These are phyloP conservation scores for Dicentrarchus labrax DNA, from an alignment of 2,113 vertebrate genomes.

Conservation along the genomic window DNA sequence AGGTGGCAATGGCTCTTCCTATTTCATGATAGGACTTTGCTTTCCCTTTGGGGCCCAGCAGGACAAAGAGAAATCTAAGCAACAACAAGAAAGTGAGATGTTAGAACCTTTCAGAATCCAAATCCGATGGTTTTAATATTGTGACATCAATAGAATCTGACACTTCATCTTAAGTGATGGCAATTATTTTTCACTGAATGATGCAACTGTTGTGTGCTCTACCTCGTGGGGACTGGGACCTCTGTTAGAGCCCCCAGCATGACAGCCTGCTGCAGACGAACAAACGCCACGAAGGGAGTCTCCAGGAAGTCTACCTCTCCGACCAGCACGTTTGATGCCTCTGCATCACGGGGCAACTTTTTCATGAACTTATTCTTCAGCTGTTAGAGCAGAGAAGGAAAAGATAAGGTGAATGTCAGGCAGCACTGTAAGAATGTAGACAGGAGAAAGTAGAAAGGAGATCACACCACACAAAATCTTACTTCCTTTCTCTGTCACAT, in stretches of 20 bases:
- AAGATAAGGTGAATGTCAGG: no score
- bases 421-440: not conserved
- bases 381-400: constrained; percentile 71
- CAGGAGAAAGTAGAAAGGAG: not conserved
- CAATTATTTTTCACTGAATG: not conserved
- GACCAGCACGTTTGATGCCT: constrained; percentile 96
- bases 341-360: constrained; percentile 95
- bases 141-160: not conserved
- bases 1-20: constrained; percentile 94
- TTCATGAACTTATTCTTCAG: constrained; percentile 99
- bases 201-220: constrained; percentile 28
- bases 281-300: constrained; percentile 93
- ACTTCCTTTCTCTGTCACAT: not conserved
- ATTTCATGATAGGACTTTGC: constrained; percentile 98
- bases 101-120: not conserved
- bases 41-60: constrained; percentile 98
- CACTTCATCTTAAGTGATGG: not conserved
- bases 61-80: constrained; percentile 95
- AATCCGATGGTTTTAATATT: not conserved
- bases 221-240: constrained; percentile 97
- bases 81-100: not conserved
- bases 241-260: constrained; percentile 97
- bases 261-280: constrained; percentile 94
- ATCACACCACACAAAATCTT: not conserved
- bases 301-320: constrained; percentile 98